These are phyloP conservation scores for Pachypeltis micranthus DNA, from an alignment of 1,140 invertebrate species.

Conservation along the genomic window DNA sequence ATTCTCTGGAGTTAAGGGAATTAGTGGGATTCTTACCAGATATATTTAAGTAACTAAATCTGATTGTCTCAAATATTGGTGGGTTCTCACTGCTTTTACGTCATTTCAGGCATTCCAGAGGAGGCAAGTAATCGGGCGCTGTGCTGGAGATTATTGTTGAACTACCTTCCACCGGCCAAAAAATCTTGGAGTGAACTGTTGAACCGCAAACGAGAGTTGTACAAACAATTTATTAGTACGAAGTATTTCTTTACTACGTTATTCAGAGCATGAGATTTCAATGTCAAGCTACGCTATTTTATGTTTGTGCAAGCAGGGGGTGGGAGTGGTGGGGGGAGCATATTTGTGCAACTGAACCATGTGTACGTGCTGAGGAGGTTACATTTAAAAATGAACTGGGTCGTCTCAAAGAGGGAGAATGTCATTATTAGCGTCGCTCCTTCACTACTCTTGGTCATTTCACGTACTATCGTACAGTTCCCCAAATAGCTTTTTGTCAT, in stretches of 20 bases:
- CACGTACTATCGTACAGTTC: no score
- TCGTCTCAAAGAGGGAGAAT: no score
- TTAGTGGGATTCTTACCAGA: background rate
- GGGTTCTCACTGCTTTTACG: no score
- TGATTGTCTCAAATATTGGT: background rate
- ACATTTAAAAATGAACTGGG: no score
- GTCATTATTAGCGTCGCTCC: no score
- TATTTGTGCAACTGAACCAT: no score
- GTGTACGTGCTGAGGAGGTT: no score
- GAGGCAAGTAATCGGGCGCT: slow-evolving; percentile 59
- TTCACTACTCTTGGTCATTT: no score
- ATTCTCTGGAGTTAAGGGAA: background rate
- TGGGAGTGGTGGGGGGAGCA: no score
- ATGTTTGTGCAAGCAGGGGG: no score
- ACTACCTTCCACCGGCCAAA: slow-evolving; percentile 61
- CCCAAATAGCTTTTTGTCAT: no score
- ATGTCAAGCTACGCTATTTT: background rate
- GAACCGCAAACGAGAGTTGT: slow-evolving; percentile 56
- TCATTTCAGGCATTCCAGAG: slow-evolving; percentile 66
- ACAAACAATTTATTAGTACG: slow-evolving; percentile 71
- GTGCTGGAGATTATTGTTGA: slow-evolving; percentile 72
- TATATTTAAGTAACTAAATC: background rate
- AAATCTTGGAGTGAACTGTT: slow-evolving; percentile 52
- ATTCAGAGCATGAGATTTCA: no score
- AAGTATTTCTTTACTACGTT: slow-evolving; percentile 21